These are phyloP conservation scores for Amphipoea lucens DNA, from an alignment of 2,888 invertebrate genomes.

Conservation along the genomic window DNA sequence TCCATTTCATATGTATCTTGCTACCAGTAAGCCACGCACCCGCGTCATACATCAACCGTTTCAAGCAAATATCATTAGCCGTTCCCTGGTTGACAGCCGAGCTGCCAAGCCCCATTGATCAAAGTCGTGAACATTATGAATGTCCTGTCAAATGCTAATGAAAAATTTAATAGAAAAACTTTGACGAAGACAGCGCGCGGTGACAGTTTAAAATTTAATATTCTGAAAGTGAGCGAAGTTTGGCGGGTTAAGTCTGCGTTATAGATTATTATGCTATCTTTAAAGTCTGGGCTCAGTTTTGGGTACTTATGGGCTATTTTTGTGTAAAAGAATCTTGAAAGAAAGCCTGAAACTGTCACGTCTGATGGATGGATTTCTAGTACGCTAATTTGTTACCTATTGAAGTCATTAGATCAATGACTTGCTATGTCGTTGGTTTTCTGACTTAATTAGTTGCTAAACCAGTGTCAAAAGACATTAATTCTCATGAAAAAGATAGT, in stretches of 20 bases:
- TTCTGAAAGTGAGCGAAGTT: slow-evolving; percentile 71
- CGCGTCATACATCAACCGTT: slow-evolving; percentile 58
- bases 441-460: not conserved
- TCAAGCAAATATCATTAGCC: slow-evolving; percentile 66
- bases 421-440: not conserved
- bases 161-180: slow-evolving; percentile 89
- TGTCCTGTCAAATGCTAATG: slow-evolving; percentile 87
- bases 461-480: too few species aligned
- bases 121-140: slow-evolving; percentile 87
- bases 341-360: not conserved
- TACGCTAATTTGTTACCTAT: slow-evolving; percentile 1
- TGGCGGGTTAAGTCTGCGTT: slow-evolving; percentile 64
- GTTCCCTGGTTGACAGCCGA: slow-evolving; percentile 60
- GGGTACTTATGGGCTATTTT: slow-evolving; percentile 10
- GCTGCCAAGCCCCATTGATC: slow-evolving; percentile 78
- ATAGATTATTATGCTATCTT: slow-evolving; percentile 58
- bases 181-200: slow-evolving; percentile 82
- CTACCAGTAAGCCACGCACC: slow-evolving; percentile 6
- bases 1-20: not conserved
- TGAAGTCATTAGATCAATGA: slow-evolving; percentile 19
- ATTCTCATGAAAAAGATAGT: not conserved
- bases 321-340: not conserved
- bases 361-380: slow-evolving; percentile 10
- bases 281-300: slow-evolving; percentile 21
- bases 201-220: slow-evolving; percentile 87